Percentiles rank a stretch among this genome's conserved stretches.
phyloP scores from a whole-genome alignment of 2,888 invertebrate species.

The Callyntrura sp. region DNA sequence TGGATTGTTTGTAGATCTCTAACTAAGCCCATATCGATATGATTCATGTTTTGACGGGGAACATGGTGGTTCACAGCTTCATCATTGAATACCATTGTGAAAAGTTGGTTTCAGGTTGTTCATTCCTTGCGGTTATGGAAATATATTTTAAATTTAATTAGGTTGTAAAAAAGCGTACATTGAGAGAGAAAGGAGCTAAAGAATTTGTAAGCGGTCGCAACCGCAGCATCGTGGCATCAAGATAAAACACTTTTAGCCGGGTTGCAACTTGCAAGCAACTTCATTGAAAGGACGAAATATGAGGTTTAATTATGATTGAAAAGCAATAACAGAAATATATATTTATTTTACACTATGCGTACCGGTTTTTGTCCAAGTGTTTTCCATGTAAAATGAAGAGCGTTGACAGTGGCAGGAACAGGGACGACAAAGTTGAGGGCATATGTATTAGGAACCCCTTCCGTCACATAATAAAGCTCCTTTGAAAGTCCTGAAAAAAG shows the following conservation, averaged over 20 bases:
- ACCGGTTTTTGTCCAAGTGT: conserved; percentile 93
- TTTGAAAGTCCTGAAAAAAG: conserved; percentile 91
- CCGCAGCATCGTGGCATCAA: too few relatives aligned
- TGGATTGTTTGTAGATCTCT: too few relatives aligned
- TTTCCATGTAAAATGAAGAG: conserved; percentile 97
- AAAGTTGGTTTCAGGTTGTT: too few relatives aligned
- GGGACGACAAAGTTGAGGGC: conserved; percentile 95
- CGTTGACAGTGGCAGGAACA: conserved; percentile 93
- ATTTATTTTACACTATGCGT: conserved; percentile 86
- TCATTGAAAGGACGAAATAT: too few relatives aligned
- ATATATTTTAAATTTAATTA: neutral
- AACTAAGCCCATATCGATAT: too few relatives aligned
- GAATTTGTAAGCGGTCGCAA: too few relatives aligned
- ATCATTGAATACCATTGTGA: too few relatives aligned
- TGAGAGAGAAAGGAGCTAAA: too few relatives aligned
- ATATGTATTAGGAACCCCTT: conserved; percentile 96
- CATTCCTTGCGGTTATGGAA: neutral
- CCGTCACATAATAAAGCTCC: conserved; percentile 95
- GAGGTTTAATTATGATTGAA: conserved; percentile 42
- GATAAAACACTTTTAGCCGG: too few relatives aligned
- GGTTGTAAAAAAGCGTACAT: neutral
- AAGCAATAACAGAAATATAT: neutral
- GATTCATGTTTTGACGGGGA: too few relatives aligned
- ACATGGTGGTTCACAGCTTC: too few relatives aligned
- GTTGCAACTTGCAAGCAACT: too few relatives aligned